A percentile compares a stretch with the other conserved stretches of the same genome.
These are phyloP conservation scores for Aplysia californica DNA, from an alignment of 1,140 invertebrate species.

Conservation along the genomic window DNA sequence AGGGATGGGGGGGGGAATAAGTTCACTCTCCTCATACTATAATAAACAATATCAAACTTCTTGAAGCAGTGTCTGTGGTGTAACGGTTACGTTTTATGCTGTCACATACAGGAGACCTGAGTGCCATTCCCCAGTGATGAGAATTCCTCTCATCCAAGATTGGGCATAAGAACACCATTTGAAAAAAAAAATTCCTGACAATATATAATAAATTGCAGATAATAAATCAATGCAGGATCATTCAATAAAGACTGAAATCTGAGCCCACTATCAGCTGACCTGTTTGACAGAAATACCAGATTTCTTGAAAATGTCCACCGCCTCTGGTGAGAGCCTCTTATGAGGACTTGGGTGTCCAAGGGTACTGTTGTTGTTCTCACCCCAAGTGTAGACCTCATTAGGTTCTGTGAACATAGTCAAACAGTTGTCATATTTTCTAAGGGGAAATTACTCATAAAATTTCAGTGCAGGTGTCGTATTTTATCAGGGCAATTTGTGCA, in stretches of 20 bases:
- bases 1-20: too few species aligned
- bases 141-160: background rate
- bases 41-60: too few species aligned
- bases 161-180: too few species aligned
- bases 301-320: conserved; percentile 71
- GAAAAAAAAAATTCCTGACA: background rate
- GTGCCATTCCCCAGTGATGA: too few species aligned
- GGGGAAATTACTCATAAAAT: background rate
- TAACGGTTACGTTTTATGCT: too few species aligned
- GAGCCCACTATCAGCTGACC: too few species aligned
- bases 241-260: too few species aligned
- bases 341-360: conserved; percentile 73
- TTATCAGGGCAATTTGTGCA: too few species aligned
- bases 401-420: conserved; percentile 36
- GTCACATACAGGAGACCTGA: too few species aligned
- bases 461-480: too few species aligned
- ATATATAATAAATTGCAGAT: background rate
- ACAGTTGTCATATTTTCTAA: background rate
- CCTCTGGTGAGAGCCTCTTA: conserved; percentile 69
- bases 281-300: conserved; percentile 61
- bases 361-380: conserved; percentile 80
- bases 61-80: too few species aligned
- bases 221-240: background rate
- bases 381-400: conserved; percentile 75
- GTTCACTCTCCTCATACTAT: too few species aligned